Evolutionary conservation across 2,888 invertebrate genomes (phyloP).

Genomic region (Rambutsinella grinnellia): DNA sequence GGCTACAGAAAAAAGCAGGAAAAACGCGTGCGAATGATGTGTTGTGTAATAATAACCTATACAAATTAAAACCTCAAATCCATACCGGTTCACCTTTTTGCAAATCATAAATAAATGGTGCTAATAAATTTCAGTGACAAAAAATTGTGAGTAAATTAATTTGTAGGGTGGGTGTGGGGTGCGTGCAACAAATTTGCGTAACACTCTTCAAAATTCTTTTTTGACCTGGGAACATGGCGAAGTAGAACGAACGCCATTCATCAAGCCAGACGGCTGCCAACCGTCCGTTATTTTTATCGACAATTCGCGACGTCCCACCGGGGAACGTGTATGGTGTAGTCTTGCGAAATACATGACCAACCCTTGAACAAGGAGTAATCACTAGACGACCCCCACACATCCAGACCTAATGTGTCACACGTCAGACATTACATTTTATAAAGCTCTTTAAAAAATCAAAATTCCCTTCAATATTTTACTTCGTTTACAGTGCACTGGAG

Average conservation of each 20-base stretch:
- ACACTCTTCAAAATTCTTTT: constrained; percentile 22
- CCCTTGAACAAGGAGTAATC: constrained; percentile 94
- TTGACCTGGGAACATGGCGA: constrained; percentile 96
- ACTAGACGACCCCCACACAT: constrained; percentile 96
- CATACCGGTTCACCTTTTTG: background rate
- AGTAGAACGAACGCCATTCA: constrained; percentile 99
- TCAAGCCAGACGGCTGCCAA: constrained; percentile 98
- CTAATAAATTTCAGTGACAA: background rate
- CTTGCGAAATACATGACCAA: constrained; percentile 97
- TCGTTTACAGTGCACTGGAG: too few relatives aligned
- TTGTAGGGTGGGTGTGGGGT: constrained; percentile 12
- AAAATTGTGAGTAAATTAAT: background rate
- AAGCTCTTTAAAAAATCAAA: constrained; percentile 1
- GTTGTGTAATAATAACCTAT: background rate
- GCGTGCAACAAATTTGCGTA: constrained; percentile 10
- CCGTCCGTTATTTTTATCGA: constrained; percentile 96
- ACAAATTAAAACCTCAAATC: background rate
- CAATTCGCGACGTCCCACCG: constrained; percentile 95
- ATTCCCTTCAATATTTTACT: too few relatives aligned
- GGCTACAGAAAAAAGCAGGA: background rate
- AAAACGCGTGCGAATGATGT: background rate
- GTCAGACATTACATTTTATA: constrained; percentile 3
- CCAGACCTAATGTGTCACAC: constrained; percentile 81
- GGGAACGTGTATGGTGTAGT: constrained; percentile 99
- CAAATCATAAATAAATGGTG: background rate